Evolutionary conservation across 2,797 vertebrate genomes (phyloP).

Genomic region (Poeciliopsis turneri): DNA sequence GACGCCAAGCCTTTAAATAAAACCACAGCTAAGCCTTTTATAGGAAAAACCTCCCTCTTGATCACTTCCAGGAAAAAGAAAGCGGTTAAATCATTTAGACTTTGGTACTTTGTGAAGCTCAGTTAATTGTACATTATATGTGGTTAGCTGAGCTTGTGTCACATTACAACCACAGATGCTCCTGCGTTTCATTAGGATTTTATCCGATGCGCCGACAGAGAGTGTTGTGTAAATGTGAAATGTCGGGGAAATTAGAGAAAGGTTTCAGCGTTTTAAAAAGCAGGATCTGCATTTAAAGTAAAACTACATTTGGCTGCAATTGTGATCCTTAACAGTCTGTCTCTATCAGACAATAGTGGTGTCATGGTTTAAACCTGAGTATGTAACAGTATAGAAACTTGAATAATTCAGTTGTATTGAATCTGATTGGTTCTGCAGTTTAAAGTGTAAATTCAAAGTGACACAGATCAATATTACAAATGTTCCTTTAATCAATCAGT

Average conservation of each 20-base stretch:
- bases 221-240: neutral
- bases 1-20: conserved; percentile 54
- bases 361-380: neutral
- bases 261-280: neutral
- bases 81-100: neutral
- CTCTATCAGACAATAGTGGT: neutral
- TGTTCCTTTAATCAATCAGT: no score
- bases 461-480: neutral
- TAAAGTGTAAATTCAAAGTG: neutral
- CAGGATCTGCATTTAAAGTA: neutral
- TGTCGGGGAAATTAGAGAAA: neutral
- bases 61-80: conserved; percentile 13
- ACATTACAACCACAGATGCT: neutral
- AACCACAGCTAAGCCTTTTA: conserved; percentile 48
- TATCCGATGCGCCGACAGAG: neutral
- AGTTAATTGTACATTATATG: neutral
- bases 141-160: neutral
- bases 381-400: neutral
- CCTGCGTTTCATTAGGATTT: neutral
- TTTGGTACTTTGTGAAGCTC: neutral
- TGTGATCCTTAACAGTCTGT: neutral
- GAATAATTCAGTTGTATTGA: neutral
- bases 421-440: neutral
- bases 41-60: neutral
- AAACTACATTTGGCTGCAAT: neutral